Conservation (phyloP, 2,797 vertebrate species). For the Yasuhikotakia modesta region DNA sequence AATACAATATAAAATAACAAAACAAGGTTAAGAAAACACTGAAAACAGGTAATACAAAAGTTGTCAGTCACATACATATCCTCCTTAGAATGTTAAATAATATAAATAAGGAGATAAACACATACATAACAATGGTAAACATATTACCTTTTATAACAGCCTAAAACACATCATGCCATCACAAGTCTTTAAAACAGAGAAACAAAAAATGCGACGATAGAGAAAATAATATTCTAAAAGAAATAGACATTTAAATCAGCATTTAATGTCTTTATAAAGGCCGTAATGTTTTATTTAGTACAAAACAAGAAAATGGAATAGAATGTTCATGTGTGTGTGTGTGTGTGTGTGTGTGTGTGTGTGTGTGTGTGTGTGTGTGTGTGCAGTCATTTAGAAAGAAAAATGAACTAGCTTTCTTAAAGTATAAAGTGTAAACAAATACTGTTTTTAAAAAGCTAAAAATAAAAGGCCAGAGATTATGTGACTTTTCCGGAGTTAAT, state of each 20-base stretch:
- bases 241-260: neutral
- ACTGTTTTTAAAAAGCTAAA: neutral
- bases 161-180: neutral
- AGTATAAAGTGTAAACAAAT: conserved; percentile 43
- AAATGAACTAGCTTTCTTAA: conserved; percentile 10
- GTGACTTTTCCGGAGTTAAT: too few relatives aligned
- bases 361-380: too few relatives aligned
- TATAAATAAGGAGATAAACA: conserved; percentile 53
- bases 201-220: neutral
- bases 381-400: neutral
- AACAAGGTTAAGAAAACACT: conserved; percentile 30
- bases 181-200: neutral
- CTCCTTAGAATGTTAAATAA: conserved; percentile 38
- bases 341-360: too few relatives aligned
- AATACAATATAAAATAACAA: neutral
- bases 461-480: too few relatives aligned
- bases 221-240: neutral
- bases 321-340: too few relatives aligned
- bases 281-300: neutral
- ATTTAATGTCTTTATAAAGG: neutral
- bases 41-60: conserved; percentile 7
- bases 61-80: conserved; percentile 24
- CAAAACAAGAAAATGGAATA: neutral
- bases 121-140: conserved; percentile 18
- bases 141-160: conserved; percentile 11